These are phyloP conservation scores for Drosophila bunnanda DNA, from an alignment of 2,888 invertebrate genomes.

Conservation along the genomic window DNA sequence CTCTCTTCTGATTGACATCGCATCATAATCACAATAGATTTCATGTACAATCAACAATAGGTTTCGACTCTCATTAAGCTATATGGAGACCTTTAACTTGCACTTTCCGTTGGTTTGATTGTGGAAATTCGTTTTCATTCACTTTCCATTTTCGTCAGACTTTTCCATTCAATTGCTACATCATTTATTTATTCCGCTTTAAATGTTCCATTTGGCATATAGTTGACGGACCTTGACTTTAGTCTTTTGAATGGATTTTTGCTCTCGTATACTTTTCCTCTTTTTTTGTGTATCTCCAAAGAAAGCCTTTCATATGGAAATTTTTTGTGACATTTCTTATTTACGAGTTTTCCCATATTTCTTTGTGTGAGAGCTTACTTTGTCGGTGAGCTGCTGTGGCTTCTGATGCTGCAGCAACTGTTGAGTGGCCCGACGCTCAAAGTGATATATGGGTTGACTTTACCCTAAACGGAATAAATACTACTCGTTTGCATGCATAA, in stretches of 20 bases:
- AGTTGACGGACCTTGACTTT: conserved; percentile 51
- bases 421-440: conserved; percentile 29
- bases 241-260: conserved; percentile 35
- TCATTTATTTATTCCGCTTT: conserved; percentile 56
- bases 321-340: conserved; percentile 74
- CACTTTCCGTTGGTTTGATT: conserved; percentile 21
- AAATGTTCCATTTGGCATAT: conserved; percentile 32
- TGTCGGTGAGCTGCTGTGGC: conserved; percentile 31
- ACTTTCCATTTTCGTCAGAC: conserved; percentile 43
- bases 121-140: conserved; percentile 23
- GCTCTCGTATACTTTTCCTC: conserved; percentile 4
- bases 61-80: conserved; percentile 24
- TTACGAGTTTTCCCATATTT: conserved; percentile 62
- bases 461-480: conserved; percentile 40
- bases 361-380: conserved; percentile 41
- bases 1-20: conserved; percentile 26
- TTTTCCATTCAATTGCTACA: conserved; percentile 32
- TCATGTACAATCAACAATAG: neutral
- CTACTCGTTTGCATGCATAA: conserved; percentile 54
- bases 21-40: conserved; percentile 14
- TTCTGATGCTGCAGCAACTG: conserved; percentile 33
- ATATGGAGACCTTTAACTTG: conserved; percentile 22
- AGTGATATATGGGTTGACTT: conserved; percentile 32
- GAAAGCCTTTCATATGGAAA: conserved; percentile 67
- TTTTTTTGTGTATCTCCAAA: neutral